Conservation (phyloP, 2,113 vertebrate species). For the Phaethornis superciliosus region DNA sequence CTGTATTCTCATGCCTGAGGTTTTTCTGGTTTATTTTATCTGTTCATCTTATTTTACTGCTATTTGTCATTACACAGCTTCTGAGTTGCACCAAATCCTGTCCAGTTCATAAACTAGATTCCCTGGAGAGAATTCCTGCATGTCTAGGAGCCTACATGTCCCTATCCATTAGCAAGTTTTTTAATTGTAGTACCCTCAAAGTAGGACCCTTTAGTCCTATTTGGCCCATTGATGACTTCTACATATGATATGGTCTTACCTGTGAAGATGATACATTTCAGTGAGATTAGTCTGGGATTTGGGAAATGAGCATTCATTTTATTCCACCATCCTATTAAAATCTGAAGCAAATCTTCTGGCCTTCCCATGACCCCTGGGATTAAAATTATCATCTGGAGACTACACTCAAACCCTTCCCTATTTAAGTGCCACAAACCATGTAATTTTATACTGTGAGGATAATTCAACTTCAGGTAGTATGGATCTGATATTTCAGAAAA, state of each 20-base stretch:
- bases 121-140: rapidly evolving
- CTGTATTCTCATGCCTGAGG: neutral
- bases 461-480: no score
- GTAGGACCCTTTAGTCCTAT: neutral
- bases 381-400: no score
- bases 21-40: neutral
- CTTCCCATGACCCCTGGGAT: no score
- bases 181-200: neutral
- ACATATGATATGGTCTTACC: neutral
- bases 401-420: no score
- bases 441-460: no score
- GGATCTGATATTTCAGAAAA: neutral
- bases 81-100: neutral
- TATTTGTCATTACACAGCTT: neutral
- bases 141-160: neutral
- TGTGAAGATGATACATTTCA: neutral
- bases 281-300: neutral
- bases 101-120: neutral
- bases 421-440: no score
- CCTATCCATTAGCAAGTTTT: neutral
- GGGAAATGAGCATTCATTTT: no score
- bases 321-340: no score
- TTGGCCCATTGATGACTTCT: neutral
- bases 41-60: neutral
- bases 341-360: no score